A percentile compares a stretch with the other conserved stretches of the same genome.
Evolutionary conservation across 2,113 vertebrate genomes (phyloP).

Genomic region (Chamaetylas fuelleborni): DNA sequence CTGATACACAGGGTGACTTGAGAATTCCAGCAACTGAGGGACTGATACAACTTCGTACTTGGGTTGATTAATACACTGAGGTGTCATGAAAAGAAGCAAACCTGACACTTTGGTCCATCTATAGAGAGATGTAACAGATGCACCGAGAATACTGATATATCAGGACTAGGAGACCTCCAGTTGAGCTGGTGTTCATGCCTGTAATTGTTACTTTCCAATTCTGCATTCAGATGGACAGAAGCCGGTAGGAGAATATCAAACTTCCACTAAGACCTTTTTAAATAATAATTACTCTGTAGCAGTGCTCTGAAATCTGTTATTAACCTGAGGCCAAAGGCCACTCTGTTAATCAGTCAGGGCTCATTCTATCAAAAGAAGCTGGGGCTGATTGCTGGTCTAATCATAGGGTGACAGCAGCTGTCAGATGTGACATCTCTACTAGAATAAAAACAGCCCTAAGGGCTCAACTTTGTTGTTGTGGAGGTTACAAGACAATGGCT

Average conservation of each 20-base stretch:
- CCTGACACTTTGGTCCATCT: background rate
- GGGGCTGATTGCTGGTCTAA: conserved; percentile 71
- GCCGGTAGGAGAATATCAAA: conserved; percentile 68
- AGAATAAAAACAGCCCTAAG: conserved; percentile 43
- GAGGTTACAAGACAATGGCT: background rate
- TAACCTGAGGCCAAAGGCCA: conserved; percentile 78
- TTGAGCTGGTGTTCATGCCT: background rate
- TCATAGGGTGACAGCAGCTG: conserved; percentile 62
- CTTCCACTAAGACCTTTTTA: conserved; percentile 69
- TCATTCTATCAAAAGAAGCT: conserved; percentile 68
- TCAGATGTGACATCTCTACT: conserved; percentile 57
- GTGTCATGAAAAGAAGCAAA: background rate
- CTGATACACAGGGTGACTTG: background rate
- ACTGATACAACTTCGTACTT: background rate
- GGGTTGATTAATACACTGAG: background rate
- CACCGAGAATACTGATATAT: background rate
- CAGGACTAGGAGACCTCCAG: background rate
- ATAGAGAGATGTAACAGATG: background rate
- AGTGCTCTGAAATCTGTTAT: conserved; percentile 77
- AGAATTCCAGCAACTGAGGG: background rate
- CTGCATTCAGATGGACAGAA: conserved; percentile 65
- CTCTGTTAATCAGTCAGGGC: conserved; percentile 77
- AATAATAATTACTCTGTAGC: conserved; percentile 76
- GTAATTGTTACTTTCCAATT: conserved; percentile 55
- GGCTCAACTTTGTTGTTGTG: background rate